A percentile compares a stretch with the other conserved stretches of the same genome.
These are phyloP conservation scores for Listronotus bonariensis DNA, from an alignment of 1,140 invertebrate genomes.

Conservation along the genomic window DNA sequence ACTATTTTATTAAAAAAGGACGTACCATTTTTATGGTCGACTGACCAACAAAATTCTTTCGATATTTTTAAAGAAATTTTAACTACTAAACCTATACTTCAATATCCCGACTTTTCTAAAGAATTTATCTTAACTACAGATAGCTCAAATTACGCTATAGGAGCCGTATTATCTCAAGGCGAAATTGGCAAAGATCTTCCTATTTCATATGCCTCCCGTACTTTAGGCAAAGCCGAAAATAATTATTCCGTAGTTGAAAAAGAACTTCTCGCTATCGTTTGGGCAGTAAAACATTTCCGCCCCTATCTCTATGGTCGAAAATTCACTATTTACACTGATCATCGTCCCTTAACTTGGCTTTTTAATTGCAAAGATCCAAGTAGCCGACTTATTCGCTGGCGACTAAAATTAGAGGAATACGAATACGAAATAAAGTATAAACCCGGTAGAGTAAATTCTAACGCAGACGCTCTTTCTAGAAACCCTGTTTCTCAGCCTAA, in stretches of 20 bases:
- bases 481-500: constrained; percentile 8
- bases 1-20: constrained; percentile 38
- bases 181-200: constrained; percentile 41
- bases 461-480: constrained; percentile 51
- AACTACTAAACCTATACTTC: constrained; percentile 53
- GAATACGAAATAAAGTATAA: constrained; percentile 57
- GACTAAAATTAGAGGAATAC: constrained; percentile 54
- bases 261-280: constrained; percentile 3
- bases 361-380: too few relatives aligned
- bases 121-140: constrained; percentile 54
- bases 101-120: constrained; percentile 50
- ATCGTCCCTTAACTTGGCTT: too few relatives aligned
- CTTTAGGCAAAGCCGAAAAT: too few relatives aligned
- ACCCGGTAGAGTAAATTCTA: constrained; percentile 52
- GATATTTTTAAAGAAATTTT: constrained; percentile 53
- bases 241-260: constrained; percentile 36
- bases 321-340: constrained; percentile 28
- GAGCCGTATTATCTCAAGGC: constrained; percentile 48
- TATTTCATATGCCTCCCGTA: constrained; percentile 33
- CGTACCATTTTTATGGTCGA: constrained; percentile 18
- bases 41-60: constrained; percentile 47
- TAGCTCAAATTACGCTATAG: constrained; percentile 51
- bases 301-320: constrained; percentile 27
- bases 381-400: constrained; percentile 55
- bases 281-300: constrained; percentile 24